Evolutionary conservation across 2,113 vertebrate species (phyloP).

Genomic region (Cinclus mexicanus): DNA sequence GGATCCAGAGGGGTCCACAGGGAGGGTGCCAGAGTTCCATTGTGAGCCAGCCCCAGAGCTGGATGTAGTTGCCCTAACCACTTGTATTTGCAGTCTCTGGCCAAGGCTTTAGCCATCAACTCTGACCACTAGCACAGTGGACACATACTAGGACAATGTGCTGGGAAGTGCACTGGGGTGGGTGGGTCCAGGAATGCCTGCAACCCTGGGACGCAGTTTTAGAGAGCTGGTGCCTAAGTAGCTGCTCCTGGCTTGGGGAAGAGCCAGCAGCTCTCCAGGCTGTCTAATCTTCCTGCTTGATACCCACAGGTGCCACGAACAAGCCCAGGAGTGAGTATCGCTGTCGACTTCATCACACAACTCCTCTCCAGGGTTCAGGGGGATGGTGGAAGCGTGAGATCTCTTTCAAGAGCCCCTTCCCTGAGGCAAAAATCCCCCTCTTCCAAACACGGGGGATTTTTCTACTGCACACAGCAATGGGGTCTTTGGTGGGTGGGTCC

Average conservation of each 20-base stretch:
- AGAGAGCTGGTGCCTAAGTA: not conserved
- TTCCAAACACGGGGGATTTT: not conserved
- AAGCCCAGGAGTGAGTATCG: not conserved
- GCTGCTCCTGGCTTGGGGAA: not conserved
- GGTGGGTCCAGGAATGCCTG: not conserved
- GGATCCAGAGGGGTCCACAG: fast-evolving
- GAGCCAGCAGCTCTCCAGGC: not conserved
- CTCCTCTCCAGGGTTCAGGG: not conserved
- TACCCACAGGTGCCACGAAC: not conserved
- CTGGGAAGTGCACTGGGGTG: not conserved
- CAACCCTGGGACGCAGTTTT: not conserved
- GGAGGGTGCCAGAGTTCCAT: not conserved
- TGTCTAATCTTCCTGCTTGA: not conserved
- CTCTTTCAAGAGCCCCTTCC: not conserved
- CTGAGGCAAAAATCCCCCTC: not conserved
- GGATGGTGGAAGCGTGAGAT: fast-evolving
- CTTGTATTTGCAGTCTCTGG: not conserved
- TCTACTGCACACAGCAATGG: not conserved
- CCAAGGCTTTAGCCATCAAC: not conserved
- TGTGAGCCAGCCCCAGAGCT: not conserved
- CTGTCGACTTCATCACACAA: not conserved
- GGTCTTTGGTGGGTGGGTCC: not conserved
- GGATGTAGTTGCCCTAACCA: fast-evolving
- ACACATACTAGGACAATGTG: not conserved
- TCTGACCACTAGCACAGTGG: not conserved